A percentile compares a stretch with the other conserved stretches of the same genome.
phyloP scores from a whole-genome alignment of 2,113 vertebrate species.

The Colossoma macropomum region DNA sequence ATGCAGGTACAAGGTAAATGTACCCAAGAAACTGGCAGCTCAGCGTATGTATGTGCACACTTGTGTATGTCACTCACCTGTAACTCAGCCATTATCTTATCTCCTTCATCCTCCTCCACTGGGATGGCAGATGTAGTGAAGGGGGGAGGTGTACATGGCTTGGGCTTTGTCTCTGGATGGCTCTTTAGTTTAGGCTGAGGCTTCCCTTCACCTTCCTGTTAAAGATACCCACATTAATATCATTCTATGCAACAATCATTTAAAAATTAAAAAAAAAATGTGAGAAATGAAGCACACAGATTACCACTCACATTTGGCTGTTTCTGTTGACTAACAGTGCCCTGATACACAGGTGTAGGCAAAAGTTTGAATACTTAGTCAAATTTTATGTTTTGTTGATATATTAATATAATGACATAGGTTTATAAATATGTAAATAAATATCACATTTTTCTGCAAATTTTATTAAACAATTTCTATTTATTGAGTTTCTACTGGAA shows the following conservation, averaged over 20 bases:
- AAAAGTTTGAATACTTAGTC: no score
- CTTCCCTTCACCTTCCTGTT: constrained; percentile 79
- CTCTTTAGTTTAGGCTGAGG: constrained; percentile 74
- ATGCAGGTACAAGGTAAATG: background rate
- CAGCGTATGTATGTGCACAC: background rate
- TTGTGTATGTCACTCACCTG: constrained; percentile 79
- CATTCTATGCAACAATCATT: background rate
- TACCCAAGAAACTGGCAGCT: background rate
- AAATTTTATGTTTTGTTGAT: no score
- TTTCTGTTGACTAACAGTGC: no score
- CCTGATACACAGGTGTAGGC: no score
- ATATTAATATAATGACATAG: no score
- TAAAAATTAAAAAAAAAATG: background rate
- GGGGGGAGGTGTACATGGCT: constrained; percentile 72
- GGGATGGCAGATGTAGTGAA: constrained; percentile 69
- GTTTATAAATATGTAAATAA: no score
- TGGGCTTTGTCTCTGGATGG: constrained; percentile 74
- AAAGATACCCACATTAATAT: background rate
- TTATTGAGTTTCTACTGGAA: no score
- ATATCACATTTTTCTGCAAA: no score
- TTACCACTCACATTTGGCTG: no score
- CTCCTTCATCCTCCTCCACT: constrained; percentile 89
- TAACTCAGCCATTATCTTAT: constrained; percentile 95
- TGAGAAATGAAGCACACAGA: no score
- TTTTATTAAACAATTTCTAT: no score